These are phyloP conservation scores for Hypomecis punctinalis DNA, from an alignment of 2,888 invertebrate genomes.

Conservation along the genomic window DNA sequence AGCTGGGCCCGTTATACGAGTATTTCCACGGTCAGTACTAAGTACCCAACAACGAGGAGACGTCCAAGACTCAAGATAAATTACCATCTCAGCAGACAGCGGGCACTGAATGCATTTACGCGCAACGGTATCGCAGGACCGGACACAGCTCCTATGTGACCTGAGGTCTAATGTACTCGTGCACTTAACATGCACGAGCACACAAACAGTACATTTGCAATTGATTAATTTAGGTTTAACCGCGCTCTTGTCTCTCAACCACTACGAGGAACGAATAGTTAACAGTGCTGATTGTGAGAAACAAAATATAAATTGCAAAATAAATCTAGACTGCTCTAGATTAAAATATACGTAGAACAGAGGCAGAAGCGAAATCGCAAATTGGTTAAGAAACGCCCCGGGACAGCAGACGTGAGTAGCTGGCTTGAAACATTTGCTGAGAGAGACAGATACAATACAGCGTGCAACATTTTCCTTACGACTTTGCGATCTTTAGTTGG, in stretches of 20 bases:
- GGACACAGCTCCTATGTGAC: conserved; percentile 55
- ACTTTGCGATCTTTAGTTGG: too few species aligned
- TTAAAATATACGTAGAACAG: not conserved
- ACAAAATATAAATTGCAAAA: not conserved
- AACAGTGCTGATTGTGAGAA: conserved; percentile 15
- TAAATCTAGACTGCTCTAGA: not conserved
- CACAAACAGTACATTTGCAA: conserved; percentile 40
- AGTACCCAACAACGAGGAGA: not conserved
- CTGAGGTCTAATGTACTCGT: conserved; percentile 47
- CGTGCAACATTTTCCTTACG: too few species aligned
- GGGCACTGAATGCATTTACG: conserved; percentile 46
- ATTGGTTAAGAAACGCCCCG: not conserved
- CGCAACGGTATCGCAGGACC: conserved; percentile 53
- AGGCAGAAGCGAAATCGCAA: not conserved
- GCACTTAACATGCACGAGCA: conserved; percentile 38
- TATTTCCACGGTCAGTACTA: too few species aligned
- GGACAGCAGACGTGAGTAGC: not conserved
- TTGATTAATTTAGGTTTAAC: conserved; percentile 40
- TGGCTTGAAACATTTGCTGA: too few species aligned
- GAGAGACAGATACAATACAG: too few species aligned
- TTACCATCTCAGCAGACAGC: not conserved
- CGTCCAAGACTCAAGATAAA: not conserved
- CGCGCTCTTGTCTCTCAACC: conserved; percentile 34
- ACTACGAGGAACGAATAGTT: conserved; percentile 27
- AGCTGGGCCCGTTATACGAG: too few species aligned